phyloP scores from a whole-genome alignment of 92 coral and sea anemone genomes.

The Desmophyllum pertusum region DNA sequence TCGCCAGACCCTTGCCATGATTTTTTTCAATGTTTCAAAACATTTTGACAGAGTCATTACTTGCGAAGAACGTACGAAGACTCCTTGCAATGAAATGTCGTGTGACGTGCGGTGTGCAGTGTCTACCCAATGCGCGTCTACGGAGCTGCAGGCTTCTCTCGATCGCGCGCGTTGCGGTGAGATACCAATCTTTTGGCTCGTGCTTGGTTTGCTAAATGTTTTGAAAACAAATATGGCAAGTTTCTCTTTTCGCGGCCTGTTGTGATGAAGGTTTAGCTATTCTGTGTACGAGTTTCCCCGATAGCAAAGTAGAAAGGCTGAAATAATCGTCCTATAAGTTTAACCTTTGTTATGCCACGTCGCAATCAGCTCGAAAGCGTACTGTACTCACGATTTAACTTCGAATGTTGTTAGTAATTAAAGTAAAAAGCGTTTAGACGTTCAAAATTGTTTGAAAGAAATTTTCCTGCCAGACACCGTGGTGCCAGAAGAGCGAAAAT shows the following conservation, averaged over 20 bases:
- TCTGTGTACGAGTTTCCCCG: too few species aligned
- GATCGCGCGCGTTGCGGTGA: conserved; percentile 22
- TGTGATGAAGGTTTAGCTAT: background rate
- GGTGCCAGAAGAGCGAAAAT: conserved; percentile 26
- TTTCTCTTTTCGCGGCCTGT: conserved; percentile 7
- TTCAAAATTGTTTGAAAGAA: conserved; percentile 20
- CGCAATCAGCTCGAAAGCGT: background rate
- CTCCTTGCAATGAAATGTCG: background rate
- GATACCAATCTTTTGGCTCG: conserved; percentile 17
- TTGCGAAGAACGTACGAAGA: background rate
- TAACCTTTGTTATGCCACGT: background rate
- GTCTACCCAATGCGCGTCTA: background rate
- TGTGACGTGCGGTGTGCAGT: background rate
- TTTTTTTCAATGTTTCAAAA: background rate
- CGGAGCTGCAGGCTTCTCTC: too few species aligned
- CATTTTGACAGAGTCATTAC: background rate
- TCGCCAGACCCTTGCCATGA: background rate
- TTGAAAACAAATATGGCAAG: conserved; percentile 36
- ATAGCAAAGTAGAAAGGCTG: background rate
- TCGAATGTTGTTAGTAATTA: background rate
- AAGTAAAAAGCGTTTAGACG: background rate
- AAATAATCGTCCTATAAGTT: background rate
- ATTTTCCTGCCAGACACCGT: conserved; percentile 25
- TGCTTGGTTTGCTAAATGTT: conserved; percentile 15
- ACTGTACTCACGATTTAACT: background rate